Evolutionary conservation across 2,888 invertebrate species (phyloP).

Genomic region (Diarsia brunnea): DNA sequence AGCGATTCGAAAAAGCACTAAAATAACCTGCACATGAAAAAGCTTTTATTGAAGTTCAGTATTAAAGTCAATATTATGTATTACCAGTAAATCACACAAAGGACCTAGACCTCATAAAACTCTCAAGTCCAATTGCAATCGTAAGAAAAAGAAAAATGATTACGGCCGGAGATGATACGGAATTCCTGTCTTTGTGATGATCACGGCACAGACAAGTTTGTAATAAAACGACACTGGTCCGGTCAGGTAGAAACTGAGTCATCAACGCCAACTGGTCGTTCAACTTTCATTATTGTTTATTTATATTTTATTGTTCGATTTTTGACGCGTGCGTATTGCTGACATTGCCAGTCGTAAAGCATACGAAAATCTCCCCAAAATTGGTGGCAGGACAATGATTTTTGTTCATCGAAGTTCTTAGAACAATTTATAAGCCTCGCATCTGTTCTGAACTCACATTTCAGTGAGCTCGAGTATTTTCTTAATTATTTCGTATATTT

Average conservation of each 20-base stretch:
- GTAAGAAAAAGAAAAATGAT: conserved; percentile 53
- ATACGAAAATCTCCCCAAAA: conserved; percentile 41
- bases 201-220: conserved; percentile 76
- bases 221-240: conserved; percentile 74
- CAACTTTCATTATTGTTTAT: conserved; percentile 88
- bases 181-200: conserved; percentile 79
- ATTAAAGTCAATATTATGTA: conserved; percentile 43
- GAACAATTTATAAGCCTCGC: background rate
- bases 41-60: conserved; percentile 14
- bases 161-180: conserved; percentile 71
- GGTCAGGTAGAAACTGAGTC: conserved; percentile 87
- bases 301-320: conserved; percentile 81
- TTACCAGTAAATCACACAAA: conserved; percentile 48
- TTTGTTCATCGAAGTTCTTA: conserved; percentile 6
- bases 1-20: conserved; percentile 4
- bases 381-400: conserved; percentile 27
- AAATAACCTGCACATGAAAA: conserved; percentile 2
- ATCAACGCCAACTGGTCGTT: conserved; percentile 84
- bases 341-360: conserved; percentile 62
- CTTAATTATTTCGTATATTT: background rate
- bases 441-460: background rate
- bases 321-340: conserved; percentile 77
- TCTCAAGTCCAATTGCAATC: conserved; percentile 45
- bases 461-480: background rate
- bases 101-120: conserved; percentile 50